These are phyloP conservation scores for Lucinisca nassula DNA, from an alignment of 2,888 invertebrate genomes.

Conservation along the genomic window DNA sequence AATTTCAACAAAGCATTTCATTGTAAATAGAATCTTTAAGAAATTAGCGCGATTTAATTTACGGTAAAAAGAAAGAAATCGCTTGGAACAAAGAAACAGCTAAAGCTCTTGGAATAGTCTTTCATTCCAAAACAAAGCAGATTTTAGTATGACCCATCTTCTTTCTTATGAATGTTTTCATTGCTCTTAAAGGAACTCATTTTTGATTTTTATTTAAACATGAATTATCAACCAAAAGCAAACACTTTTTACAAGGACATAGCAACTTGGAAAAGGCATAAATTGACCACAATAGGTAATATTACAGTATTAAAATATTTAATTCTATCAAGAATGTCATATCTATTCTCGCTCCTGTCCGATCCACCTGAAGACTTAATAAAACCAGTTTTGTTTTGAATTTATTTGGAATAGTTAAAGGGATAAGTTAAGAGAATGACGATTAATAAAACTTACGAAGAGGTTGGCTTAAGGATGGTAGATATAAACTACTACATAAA, in stretches of 20 bases:
- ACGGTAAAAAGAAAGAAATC: too few species aligned
- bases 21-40: background rate
- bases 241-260: too few species aligned
- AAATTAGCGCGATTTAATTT: background rate
- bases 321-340: background rate
- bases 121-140: background rate
- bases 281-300: background rate
- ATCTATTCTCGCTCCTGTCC: background rate
- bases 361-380: background rate
- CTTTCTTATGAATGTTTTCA: too few species aligned
- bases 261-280: too few species aligned
- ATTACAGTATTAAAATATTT: background rate
- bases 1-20: background rate
- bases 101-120: background rate
- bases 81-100: background rate
- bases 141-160: too few species aligned
- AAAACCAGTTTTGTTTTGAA: background rate
- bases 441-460: background rate
- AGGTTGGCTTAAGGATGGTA: background rate
- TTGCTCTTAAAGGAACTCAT: too few species aligned
- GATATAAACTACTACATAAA: background rate
- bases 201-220: too few species aligned
- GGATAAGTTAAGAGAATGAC: background rate
- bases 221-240: background rate
- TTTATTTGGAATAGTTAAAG: background rate